Evolutionary conservation across 2,888 invertebrate genomes (phyloP).

Genomic region (Busseola fusca): DNA sequence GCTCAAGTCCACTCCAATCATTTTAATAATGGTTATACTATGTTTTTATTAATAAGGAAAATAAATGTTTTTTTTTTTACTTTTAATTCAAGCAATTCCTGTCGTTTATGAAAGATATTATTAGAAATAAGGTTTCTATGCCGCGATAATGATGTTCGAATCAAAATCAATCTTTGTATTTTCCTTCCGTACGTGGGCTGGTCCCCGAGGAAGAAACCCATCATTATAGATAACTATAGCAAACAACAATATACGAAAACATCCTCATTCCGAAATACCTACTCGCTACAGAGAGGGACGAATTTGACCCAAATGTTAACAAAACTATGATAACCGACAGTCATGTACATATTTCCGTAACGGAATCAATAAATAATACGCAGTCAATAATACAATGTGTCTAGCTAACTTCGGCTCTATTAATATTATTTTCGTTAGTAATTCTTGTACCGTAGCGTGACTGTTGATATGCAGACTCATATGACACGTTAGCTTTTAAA

Average conservation of each 20-base stretch:
- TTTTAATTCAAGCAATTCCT: neutral
- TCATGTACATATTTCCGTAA: constrained; percentile 16
- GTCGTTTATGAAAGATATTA: neutral
- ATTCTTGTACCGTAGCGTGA: neutral
- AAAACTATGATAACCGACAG: constrained; percentile 16
- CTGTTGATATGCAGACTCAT: constrained; percentile 1
- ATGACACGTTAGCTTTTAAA: neutral
- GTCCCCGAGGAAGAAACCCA: neutral
- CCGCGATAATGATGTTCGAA: constrained; percentile 16
- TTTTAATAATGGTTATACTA: too few species aligned
- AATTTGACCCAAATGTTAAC: constrained; percentile 29
- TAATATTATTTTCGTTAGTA: neutral
- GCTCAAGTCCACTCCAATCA: too few species aligned
- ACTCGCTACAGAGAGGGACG: neutral
- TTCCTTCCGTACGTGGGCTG: neutral
- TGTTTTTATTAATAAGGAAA: too few species aligned
- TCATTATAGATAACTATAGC: constrained; percentile 32
- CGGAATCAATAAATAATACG: constrained; percentile 12
- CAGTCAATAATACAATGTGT: neutral
- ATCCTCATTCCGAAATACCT: constrained; percentile 23
- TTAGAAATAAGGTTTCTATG: neutral
- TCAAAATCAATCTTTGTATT: constrained; percentile 4
- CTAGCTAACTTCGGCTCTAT: neutral
- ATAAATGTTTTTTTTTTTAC: too few species aligned
- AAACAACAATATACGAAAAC: constrained; percentile 32